Conservation (phyloP, 2,888 invertebrate species). For the Mesorhabditis spiculigera region DNA sequence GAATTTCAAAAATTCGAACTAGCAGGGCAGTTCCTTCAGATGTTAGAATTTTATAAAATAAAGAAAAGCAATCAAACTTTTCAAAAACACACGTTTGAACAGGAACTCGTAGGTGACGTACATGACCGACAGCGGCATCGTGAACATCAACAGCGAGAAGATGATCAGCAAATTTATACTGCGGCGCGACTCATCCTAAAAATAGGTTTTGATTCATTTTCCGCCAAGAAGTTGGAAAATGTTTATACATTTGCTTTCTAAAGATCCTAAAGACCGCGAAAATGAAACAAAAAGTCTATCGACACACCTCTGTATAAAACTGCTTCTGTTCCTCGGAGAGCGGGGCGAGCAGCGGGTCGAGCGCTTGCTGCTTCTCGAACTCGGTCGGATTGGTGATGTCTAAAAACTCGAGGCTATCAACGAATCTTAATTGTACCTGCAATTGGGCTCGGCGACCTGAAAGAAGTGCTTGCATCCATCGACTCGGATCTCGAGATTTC, state of each 20-base stretch:
- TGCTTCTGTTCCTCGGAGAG: not conserved
- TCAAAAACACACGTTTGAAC: not conserved
- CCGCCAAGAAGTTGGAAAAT: no score
- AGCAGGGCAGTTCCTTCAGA: no score
- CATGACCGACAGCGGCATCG: not conserved
- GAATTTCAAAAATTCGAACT: no score
- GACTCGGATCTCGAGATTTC: no score
- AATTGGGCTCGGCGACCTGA: no score
- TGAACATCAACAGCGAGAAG: slow-evolving; percentile 1
- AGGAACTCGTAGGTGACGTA: not conserved
- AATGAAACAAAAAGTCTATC: not conserved
- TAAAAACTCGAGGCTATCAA: not conserved
- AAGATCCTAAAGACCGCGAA: not conserved
- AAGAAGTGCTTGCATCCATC: no score
- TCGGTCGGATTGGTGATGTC: slow-evolving; percentile 4
- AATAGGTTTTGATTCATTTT: not conserved
- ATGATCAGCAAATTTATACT: not conserved
- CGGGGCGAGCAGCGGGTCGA: not conserved
- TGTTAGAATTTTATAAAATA: no score
- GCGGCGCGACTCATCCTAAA: not conserved
- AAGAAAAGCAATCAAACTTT: no score
- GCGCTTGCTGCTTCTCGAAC: slow-evolving; percentile 2
- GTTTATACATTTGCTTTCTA: no score
- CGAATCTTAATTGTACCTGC: not conserved
- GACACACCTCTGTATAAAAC: slow-evolving; percentile 2